Conservation (phyloP, 2,888 invertebrate genomes). For the Carabus problematicus region DNA sequence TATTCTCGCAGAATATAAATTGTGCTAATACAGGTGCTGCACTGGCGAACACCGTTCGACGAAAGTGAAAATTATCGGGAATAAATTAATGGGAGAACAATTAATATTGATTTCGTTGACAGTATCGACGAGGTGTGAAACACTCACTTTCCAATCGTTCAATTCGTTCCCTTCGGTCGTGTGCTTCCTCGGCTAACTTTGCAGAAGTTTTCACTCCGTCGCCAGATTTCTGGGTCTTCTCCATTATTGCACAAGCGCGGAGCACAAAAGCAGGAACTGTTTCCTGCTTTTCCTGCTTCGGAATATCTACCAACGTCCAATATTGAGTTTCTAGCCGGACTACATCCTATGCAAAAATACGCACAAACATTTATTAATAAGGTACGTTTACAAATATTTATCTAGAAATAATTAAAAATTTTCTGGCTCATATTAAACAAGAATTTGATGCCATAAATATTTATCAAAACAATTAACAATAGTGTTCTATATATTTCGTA, state of each 20-base stretch:
- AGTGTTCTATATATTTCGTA: neutral
- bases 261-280: conserved; percentile 91
- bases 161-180: conserved; percentile 82
- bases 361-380: neutral
- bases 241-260: conserved; percentile 89
- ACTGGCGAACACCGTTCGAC: neutral
- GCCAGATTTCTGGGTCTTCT: conserved; percentile 88
- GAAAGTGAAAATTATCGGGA: neutral
- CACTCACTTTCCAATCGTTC: conserved; percentile 82
- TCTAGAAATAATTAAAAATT: too few relatives aligned
- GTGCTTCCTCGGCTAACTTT: conserved; percentile 85
- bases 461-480: neutral
- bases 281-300: conserved; percentile 92
- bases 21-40: too few relatives aligned
- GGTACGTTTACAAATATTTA: too few relatives aligned
- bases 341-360: conserved; percentile 71
- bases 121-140: neutral
- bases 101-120: neutral
- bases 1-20: too few relatives aligned
- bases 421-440: too few relatives aligned
- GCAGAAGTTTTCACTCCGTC: conserved; percentile 88
- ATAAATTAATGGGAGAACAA: neutral
- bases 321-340: conserved; percentile 91
- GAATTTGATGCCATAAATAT: neutral
- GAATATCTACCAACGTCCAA: conserved; percentile 93